A percentile compares a stretch with the other conserved stretches of the same genome.
These are phyloP conservation scores for Charina bottae DNA, from an alignment of 2,113 vertebrate species.

Conservation along the genomic window DNA sequence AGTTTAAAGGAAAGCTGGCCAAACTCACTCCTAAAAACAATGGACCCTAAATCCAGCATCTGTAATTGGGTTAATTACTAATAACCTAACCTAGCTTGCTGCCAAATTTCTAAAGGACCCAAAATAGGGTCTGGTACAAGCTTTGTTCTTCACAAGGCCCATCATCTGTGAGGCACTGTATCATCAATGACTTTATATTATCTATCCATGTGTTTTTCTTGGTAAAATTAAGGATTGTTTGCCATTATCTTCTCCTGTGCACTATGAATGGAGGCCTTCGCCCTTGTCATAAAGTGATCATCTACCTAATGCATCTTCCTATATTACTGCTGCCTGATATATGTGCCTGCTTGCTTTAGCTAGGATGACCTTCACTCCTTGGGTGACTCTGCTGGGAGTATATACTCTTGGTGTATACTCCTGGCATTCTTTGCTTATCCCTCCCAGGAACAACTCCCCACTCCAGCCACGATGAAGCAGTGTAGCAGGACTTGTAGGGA, in stretches of 20 bases:
- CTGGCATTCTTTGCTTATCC: neutral
- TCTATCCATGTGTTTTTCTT: neutral
- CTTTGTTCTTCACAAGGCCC: too few species aligned
- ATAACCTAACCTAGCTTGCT: too few species aligned
- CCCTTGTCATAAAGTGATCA: neutral
- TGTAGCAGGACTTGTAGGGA: neutral
- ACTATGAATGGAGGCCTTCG: neutral
- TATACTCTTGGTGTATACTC: neutral
- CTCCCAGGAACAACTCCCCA: neutral
- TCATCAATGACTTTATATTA: neutral
- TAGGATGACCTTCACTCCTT: neutral
- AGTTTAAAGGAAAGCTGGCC: too few species aligned
- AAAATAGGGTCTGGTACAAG: too few species aligned
- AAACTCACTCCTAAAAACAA: too few species aligned
- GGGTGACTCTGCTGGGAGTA: neutral
- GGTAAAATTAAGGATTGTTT: neutral
- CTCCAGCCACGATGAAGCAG: neutral
- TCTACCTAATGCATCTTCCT: neutral
- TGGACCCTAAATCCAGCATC: too few species aligned
- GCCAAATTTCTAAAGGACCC: too few species aligned
- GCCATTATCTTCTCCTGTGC: neutral
- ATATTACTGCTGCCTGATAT: neutral
- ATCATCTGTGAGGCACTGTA: neutral
- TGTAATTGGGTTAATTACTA: too few species aligned
- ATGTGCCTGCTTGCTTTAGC: neutral